These are phyloP conservation scores for Lochmaea capreae DNA, from an alignment of 2,888 invertebrate species.

Conservation along the genomic window DNA sequence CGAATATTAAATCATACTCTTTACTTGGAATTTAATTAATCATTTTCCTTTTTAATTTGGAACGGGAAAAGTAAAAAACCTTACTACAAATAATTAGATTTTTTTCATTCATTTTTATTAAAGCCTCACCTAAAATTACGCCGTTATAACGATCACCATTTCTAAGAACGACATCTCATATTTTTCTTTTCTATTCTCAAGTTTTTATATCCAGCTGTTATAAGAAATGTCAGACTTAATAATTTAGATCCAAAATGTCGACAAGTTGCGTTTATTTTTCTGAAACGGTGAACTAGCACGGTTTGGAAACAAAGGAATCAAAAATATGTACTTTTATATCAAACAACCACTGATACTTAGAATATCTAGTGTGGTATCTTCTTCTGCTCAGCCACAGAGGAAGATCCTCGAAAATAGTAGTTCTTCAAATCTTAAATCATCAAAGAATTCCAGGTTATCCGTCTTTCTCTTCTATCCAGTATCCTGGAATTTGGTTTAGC, in stretches of 20 bases:
- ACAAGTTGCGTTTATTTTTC: constrained; percentile 40
- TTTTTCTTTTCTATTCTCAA: constrained; percentile 20
- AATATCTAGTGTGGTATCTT: too few relatives aligned
- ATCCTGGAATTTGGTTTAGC: too few relatives aligned
- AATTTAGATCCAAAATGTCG: constrained; percentile 49
- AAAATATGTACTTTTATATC: neutral
- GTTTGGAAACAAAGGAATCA: neutral
- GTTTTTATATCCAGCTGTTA: constrained; percentile 43
- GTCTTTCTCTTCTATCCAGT: too few relatives aligned
- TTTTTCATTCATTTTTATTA: constrained; percentile 3
- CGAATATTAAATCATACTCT: too few relatives aligned
- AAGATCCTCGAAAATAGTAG: too few relatives aligned
- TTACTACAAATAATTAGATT: neutral
- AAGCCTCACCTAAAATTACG: constrained; percentile 6
- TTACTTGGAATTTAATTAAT: too few relatives aligned
- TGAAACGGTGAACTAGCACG: constrained; percentile 13
- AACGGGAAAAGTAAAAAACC: neutral
- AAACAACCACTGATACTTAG: neutral
- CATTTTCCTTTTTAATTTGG: too few relatives aligned
- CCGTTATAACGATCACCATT: constrained; percentile 13
- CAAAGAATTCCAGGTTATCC: too few relatives aligned
- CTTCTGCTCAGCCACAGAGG: too few relatives aligned
- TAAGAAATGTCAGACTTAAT: constrained; percentile 47
- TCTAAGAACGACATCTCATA: constrained; percentile 22
- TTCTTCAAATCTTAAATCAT: too few relatives aligned